Base-by-base conservation (phyloP, 1,140 invertebrate genomes). In the Lithobius niger region DNA sequence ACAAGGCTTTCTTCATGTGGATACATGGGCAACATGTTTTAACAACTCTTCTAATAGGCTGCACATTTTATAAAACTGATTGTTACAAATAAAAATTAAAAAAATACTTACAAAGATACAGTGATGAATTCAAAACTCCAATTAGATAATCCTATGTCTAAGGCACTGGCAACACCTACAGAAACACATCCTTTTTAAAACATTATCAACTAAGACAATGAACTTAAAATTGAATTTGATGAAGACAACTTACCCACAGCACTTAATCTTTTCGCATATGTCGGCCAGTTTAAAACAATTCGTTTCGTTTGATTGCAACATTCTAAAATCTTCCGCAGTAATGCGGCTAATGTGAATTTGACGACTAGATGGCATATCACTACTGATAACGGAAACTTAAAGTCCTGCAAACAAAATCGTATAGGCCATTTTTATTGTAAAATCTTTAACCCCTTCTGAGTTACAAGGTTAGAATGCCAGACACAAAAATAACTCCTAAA, bases 131-230 rank as follows among this genome's bases (percentile, higher is more conserved):
- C 87, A 61, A 97, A 77, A 25, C 87, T 90, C 93, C 93, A 97
- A 70, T 97, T 96, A 6, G 94, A 97, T 66, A 98, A 84, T 19
- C 91, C 92, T 66, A 99, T 92, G 69, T 98, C 95, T 43, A 98
- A 77, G 13, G 91, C 91, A 71, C 91, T 94, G 52, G 88, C 88
- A 53, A 94, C 73, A 16, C 92, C 92, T 44, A 86, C 81, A 16
- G 84, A 81, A 0, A 78, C 81, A 36, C 6, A 55, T 55, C 19
- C 27, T 51, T 6, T 26, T 25, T 6, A 27, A 6, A 51, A 6
- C 22, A 51, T n/a, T 4, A 27, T 25, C 19, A 51, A 26, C 22
- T n/a, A n/a, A n/a, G 45, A n/a, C 40, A 45, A 54, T 44, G 40
- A 45, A 19, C 4, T 45, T 19, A 45, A 45, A 45, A 10, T 45